Evolutionary conservation across 2,888 invertebrate species (phyloP).

Genomic region (Heliconius erato): DNA sequence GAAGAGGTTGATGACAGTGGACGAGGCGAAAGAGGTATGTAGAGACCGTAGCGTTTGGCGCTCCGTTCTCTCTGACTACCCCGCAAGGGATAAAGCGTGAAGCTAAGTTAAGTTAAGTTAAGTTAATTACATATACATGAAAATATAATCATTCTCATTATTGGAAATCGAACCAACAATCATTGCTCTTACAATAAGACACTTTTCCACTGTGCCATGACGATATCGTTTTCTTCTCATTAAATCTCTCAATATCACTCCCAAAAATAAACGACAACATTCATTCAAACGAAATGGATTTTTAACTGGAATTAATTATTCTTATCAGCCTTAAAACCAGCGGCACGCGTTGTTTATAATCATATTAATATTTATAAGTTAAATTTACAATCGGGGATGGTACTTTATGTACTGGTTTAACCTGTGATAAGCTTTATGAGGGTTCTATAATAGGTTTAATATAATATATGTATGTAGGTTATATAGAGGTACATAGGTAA

Average conservation of each 20-base stretch:
- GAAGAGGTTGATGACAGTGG: too few relatives aligned
- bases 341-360: constrained; percentile 26
- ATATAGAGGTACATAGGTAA: too few relatives aligned
- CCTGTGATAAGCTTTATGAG: constrained; percentile 26
- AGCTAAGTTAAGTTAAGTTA: too few relatives aligned
- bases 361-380: constrained; percentile 34
- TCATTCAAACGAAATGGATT: background rate
- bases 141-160: too few relatives aligned
- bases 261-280: background rate
- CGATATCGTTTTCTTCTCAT: background rate
- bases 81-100: too few relatives aligned
- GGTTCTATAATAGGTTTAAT: background rate
- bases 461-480: too few relatives aligned
- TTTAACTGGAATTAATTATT: constrained; percentile 17
- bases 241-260: background rate
- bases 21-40: too few relatives aligned
- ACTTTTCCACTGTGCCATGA: background rate
- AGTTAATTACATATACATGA: too few relatives aligned
- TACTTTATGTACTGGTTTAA: constrained; percentile 15
- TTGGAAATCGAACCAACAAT: too few relatives aligned
- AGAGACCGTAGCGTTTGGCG: too few relatives aligned
- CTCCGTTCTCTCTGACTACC: too few relatives aligned
- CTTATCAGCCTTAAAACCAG: constrained; percentile 21
- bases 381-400: constrained; percentile 28
- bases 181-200: background rate